Evolutionary conservation across 2,888 invertebrate species (phyloP).

Genomic region (Kuschelorhynchus macadamiae): DNA sequence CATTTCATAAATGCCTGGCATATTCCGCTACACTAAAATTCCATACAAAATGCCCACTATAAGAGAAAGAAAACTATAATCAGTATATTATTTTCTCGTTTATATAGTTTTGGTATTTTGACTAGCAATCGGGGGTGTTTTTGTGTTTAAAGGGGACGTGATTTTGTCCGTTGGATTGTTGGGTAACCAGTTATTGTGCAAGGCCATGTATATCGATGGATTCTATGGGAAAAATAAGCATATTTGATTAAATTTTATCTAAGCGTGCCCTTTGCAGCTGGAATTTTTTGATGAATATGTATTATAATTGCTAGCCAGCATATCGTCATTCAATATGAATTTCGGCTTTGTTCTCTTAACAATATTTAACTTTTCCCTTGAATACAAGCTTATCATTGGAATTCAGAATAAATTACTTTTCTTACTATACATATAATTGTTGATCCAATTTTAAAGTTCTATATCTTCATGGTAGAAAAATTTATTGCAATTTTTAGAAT

Average conservation of each 20-base stretch:
- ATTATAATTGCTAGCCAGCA: constrained; percentile 14
- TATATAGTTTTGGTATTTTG: constrained; percentile 39
- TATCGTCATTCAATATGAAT: no score
- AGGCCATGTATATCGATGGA: constrained; percentile 24
- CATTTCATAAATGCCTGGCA: constrained; percentile 3
- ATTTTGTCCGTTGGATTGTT: constrained; percentile 32
- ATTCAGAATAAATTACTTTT: no score
- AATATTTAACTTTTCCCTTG: no score
- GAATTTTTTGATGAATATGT: constrained; percentile 10
- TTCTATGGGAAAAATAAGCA: constrained; percentile 36
- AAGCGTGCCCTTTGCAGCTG: constrained; percentile 29
- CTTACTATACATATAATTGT: no score
- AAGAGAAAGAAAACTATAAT: constrained; percentile 33
- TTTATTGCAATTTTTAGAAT: no score
- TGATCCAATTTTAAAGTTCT: no score
- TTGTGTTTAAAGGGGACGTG: constrained; percentile 19
- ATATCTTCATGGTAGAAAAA: no score
- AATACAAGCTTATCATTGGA: no score
- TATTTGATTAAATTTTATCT: constrained; percentile 35
- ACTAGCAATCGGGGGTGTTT: constrained; percentile 39
- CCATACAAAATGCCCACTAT: background rate
- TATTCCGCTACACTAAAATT: background rate
- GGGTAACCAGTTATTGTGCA: constrained; percentile 24
- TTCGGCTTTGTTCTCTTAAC: no score
- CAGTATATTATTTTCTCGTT: constrained; percentile 44